Evolutionary conservation across 2,888 invertebrate species (phyloP), one percentile per base, ranked within the genome.

Genomic region (Leistus spinibarbis): DNA sequence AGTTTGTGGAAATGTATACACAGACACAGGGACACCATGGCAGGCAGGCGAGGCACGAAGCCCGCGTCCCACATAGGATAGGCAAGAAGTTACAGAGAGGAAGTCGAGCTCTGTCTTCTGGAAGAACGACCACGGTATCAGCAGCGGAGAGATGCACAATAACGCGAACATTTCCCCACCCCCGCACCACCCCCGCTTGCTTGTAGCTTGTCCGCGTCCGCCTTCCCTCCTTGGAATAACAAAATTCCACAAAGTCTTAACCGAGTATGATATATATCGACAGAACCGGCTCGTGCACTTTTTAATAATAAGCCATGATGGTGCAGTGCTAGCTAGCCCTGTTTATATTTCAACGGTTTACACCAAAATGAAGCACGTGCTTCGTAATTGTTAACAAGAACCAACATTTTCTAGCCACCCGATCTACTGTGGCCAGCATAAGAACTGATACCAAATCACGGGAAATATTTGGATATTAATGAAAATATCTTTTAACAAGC

Each of bases 91-190:
- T 60, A 60, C 60, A 19, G 22, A 60, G 60, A 71, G 64, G 65
- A 65, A 64, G 71, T 65, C 63, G 53, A 10, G 65, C 20, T 54
- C 71, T 19, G 65, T 65, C 64, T 64, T 71, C 64, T 71, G 71
- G 71, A 71, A 71, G 64, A 65, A 22, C 64, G 70, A 23, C 40
- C 70, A 70, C 71, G 65, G 64, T 71, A 71, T 71, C 69, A 70
- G 69, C 69, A 62, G 70, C 60, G 10, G 60, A 10, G 64, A 65
- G 72, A 72, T 72, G 66, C 72, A 72, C 72, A 72, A 72, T 72
- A 72, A 72, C 66, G 57, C 40, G 60, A 27, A 64, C 64, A 40
- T 40, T 40, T 40, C 40, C 40, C 13, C 40, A 40, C 40, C 40
- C 40, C 40, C 40, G 54, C 3, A 19, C 10, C 19, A n/a, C 56